A percentile compares a stretch with the other conserved stretches of the same genome.
Evolutionary conservation across 2,797 vertebrate genomes (phyloP).

Genomic region (Neopelma chrysocephalum): DNA sequence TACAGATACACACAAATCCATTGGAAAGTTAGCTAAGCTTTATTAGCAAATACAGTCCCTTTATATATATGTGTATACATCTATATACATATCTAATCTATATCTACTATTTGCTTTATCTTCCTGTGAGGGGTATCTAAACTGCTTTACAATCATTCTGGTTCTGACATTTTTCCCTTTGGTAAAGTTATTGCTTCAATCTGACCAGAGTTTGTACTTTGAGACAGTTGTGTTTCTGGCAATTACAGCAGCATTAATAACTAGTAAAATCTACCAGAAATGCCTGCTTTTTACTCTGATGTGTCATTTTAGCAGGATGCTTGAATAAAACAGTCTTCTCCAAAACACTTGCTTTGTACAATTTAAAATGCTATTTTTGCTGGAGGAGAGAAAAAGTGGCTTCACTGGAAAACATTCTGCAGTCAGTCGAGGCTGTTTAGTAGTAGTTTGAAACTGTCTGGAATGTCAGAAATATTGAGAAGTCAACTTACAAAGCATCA

Average conservation of each 20-base stretch:
- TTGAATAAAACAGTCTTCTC: not conserved
- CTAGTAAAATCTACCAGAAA: not conserved
- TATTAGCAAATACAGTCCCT: not conserved
- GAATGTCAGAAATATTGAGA: not conserved
- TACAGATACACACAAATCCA: not conserved
- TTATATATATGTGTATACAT: not conserved
- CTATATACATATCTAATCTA: not conserved
- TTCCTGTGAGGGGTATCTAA: not conserved
- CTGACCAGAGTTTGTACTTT: not conserved
- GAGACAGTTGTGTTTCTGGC: not conserved
- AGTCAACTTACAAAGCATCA: not conserved
- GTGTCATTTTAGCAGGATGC: not conserved
- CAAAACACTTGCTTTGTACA: not conserved
- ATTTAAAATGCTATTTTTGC: slow-evolving; percentile 1
- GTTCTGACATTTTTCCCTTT: not conserved
- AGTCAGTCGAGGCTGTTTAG: not conserved
- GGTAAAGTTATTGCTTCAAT: not conserved
- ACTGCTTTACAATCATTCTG: not conserved
- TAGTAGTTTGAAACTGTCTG: not conserved
- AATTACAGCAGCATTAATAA: not conserved
- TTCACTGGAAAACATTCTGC: not conserved
- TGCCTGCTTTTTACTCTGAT: not conserved
- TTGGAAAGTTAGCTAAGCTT: not conserved
- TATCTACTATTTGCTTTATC: not conserved
- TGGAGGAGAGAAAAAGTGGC: not conserved